Evolutionary conservation across 2,797 vertebrate species (phyloP).

Genomic region (Schizopygopsis malacanthus): DNA sequence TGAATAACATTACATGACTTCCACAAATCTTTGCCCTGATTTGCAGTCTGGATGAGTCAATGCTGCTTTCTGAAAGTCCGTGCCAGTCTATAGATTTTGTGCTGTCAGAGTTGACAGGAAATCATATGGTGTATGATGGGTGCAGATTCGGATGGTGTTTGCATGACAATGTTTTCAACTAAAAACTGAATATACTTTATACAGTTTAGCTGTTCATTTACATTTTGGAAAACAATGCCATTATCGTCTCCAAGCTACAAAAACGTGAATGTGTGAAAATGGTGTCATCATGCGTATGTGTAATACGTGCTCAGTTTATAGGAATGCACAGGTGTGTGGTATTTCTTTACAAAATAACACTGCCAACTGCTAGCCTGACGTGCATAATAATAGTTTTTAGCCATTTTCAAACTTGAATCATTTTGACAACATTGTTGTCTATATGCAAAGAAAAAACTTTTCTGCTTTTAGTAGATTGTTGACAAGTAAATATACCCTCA

Average conservation of each 20-base stretch:
- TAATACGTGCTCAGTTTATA: too few species aligned
- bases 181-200: too few species aligned
- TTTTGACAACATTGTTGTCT: neutral
- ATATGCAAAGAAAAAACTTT: neutral
- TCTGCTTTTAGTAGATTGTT: neutral
- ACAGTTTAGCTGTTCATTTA: too few species aligned
- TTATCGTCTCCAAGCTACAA: too few species aligned
- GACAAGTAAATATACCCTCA: neutral
- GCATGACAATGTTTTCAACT: neutral
- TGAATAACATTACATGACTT: neutral
- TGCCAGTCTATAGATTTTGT: neutral
- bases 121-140: neutral
- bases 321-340: too few species aligned
- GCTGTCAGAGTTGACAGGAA: neutral
- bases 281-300: too few species aligned
- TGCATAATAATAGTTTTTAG: too few species aligned
- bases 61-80: neutral
- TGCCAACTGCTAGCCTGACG: too few species aligned
- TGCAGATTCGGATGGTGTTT: neutral
- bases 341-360: too few species aligned
- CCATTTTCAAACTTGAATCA: neutral
- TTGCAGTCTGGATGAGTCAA: neutral
- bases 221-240: too few species aligned
- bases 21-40: neutral
- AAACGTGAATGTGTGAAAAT: neutral